A percentile compares a stretch with the other conserved stretches of the same genome.
phyloP scores from a whole-genome alignment of 2,888 invertebrate species.

The Tuberolachnus salignus region DNA sequence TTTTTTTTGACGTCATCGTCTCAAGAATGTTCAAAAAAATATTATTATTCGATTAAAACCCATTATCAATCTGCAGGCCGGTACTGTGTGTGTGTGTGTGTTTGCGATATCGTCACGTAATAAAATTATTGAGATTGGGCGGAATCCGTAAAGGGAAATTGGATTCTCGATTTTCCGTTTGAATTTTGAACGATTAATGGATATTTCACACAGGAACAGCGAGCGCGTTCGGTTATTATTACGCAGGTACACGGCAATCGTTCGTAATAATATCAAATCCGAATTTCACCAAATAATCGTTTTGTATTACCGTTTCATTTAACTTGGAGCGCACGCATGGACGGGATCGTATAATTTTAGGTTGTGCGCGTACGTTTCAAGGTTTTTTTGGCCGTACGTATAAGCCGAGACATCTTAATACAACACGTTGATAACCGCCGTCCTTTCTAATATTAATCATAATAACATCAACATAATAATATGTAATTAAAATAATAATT shows the following conservation, averaged over 20 bases:
- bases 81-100: too few relatives aligned
- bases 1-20: too few relatives aligned
- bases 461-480: neutral
- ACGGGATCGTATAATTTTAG: slow-evolving; percentile 21
- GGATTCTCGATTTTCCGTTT: neutral
- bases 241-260: neutral
- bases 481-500: slow-evolving; percentile 2
- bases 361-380: slow-evolving; percentile 22
- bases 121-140: too few relatives aligned
- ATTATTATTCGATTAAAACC: too few relatives aligned
- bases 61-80: too few relatives aligned
- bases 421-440: neutral
- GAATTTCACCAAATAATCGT: neutral
- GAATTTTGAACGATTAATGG: neutral
- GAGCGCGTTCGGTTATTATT: slow-evolving; percentile 5
- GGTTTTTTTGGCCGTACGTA: slow-evolving; percentile 18
- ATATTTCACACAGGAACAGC: slow-evolving; percentile 8
- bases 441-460: slow-evolving; percentile 7
- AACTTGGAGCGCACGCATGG: slow-evolving; percentile 11
- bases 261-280: neutral
- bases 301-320: slow-evolving; percentile 35
- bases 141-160: too few relatives aligned
- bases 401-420: neutral
- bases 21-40: neutral
- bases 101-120: too few relatives aligned